Conservation (phyloP, 2,113 vertebrate genomes). For the Saccopteryx bilineata region DNA sequence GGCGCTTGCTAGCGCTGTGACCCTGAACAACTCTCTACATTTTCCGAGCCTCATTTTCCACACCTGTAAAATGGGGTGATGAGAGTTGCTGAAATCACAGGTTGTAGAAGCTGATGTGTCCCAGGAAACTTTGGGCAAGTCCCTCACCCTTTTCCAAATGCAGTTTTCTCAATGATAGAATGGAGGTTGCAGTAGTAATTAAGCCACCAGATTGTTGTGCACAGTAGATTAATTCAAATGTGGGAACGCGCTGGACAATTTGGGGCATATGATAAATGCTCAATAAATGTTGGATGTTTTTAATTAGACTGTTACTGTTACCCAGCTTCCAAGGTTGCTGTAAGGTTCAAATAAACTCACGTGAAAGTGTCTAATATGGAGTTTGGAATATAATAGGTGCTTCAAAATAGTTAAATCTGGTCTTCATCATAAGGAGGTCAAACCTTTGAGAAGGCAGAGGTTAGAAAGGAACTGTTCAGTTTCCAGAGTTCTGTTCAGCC, state of each 20-base stretch:
- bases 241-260: neutral
- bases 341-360: neutral
- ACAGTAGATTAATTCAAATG: neutral
- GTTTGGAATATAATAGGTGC: neutral
- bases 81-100: too few species aligned
- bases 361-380: neutral
- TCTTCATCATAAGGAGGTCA: rapidly evolving
- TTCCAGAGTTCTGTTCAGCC: neutral
- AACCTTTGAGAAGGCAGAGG: neutral
- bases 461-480: neutral
- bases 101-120: neutral
- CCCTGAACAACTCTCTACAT: neutral
- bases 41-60: neutral
- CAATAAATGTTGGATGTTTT: neutral
- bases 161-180: neutral
- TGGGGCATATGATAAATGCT: neutral
- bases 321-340: neutral
- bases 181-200: neutral
- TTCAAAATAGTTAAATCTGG: neutral
- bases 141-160: neutral
- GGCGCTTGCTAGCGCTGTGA: neutral
- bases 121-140: neutral
- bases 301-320: neutral
- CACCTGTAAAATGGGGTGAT: neutral
- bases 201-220: rapidly evolving